These are phyloP conservation scores for Egretta garzetta DNA, from an alignment of 2,113 vertebrate species.

Conservation along the genomic window DNA sequence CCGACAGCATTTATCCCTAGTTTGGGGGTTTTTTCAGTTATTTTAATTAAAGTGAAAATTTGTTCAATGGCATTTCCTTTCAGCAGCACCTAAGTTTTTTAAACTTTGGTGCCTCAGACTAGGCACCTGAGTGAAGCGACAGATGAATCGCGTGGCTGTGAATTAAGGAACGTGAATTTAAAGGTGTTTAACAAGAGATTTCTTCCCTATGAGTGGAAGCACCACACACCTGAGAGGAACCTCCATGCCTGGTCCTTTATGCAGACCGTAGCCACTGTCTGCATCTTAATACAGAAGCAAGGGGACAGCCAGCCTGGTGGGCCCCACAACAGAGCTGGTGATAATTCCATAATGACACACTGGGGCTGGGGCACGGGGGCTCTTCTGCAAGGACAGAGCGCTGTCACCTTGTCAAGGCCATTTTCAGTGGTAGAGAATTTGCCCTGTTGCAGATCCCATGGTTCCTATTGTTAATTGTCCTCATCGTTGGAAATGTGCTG, in stretches of 20 bases:
- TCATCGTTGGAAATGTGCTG: accelerated
- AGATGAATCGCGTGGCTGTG: neutral
- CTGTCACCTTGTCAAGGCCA: too few species aligned
- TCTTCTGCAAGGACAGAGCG: neutral
- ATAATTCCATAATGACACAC: accelerated
- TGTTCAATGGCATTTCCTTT: neutral
- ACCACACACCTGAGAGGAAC: neutral
- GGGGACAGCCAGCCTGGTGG: too few species aligned
- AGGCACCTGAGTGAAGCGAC: neutral
- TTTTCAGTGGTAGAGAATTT: neutral
- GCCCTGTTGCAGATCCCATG: too few species aligned
- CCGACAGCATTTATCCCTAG: too few species aligned
- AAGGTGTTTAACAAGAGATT: neutral
- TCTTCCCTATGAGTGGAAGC: neutral
- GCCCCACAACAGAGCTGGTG: neutral
- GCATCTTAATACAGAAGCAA: too few species aligned
- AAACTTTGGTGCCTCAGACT: too few species aligned
- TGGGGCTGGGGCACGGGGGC: neutral
- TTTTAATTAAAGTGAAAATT: neutral
- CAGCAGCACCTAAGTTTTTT: neutral
- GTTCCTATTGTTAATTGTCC: neutral
- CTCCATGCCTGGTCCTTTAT: neutral
- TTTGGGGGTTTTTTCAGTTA: too few species aligned
- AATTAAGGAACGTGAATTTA: too few species aligned
- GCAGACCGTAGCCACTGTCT: neutral